Evolutionary conservation across 2,888 invertebrate genomes (phyloP).

Genomic region (Hirudinaria manillensis): DNA sequence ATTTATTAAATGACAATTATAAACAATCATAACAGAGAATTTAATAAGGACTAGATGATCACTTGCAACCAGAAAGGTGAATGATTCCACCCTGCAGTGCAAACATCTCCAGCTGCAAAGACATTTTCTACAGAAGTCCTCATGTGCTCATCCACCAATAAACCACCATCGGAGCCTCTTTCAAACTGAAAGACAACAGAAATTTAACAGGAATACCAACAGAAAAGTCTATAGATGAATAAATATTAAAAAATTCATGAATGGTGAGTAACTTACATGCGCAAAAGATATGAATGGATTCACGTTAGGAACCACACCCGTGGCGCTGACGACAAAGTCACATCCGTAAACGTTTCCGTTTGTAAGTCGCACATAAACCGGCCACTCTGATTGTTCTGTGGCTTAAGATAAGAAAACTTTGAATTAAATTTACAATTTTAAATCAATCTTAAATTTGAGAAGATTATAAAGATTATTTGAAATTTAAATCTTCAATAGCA

Average conservation of each 20-base stretch:
- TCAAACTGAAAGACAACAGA: conserved; percentile 44
- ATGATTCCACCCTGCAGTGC: conserved; percentile 70
- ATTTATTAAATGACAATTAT: too few relatives aligned
- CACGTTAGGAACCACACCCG: conserved; percentile 69
- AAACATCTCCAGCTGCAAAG: conserved; percentile 93
- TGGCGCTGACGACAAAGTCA: conserved; percentile 90
- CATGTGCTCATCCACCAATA: conserved; percentile 78
- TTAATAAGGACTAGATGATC: neutral
- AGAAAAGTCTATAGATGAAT: neutral
- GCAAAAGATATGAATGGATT: conserved; percentile 31
- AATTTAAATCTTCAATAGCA: neutral
- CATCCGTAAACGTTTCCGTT: conserved; percentile 69
- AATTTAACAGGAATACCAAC: neutral
- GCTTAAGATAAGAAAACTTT: neutral
- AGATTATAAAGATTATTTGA: neutral
- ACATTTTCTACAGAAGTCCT: conserved; percentile 71
- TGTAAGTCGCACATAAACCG: conserved; percentile 61
- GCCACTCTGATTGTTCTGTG: conserved; percentile 36
- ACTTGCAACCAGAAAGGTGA: conserved; percentile 52
- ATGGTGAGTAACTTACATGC: neutral
- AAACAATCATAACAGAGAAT: too few relatives aligned
- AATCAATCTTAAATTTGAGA: neutral
- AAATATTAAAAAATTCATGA: neutral
- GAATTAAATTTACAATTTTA: neutral
- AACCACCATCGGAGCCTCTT: conserved; percentile 66